phyloP scores from a whole-genome alignment of 2,113 vertebrate genomes.

The Capreolus pygargus region DNA sequence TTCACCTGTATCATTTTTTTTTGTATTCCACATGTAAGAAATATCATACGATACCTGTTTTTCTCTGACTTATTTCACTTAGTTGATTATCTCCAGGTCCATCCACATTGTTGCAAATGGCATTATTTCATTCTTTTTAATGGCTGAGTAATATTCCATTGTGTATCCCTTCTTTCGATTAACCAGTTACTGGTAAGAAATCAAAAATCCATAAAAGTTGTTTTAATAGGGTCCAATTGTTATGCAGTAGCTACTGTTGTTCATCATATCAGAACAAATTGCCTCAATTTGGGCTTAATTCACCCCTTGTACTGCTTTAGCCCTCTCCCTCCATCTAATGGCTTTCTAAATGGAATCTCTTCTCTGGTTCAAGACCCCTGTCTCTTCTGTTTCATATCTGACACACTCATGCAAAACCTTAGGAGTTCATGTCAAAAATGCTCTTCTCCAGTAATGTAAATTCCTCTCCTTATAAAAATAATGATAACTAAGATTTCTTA shows the following conservation, averaged over 20 bases:
- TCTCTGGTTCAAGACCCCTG: neutral
- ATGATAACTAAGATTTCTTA: neutral
- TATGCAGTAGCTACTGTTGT: neutral
- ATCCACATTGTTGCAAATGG: neutral
- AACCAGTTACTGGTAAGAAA: neutral
- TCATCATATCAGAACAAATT: neutral
- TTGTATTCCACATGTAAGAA: neutral
- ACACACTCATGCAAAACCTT: neutral
- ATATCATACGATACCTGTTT: neutral
- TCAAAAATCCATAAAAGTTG: neutral
- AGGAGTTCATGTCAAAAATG: neutral
- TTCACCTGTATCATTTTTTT: neutral
- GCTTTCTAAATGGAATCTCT: neutral
- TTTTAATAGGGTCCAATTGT: neutral
- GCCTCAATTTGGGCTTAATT: neutral
- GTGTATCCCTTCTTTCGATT: neutral
- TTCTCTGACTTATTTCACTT: neutral
- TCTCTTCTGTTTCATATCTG: neutral
- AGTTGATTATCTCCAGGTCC: neutral
- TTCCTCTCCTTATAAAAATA: neutral
- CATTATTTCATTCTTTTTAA: neutral
- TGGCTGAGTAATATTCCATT: neutral
- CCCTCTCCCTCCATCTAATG: neutral
- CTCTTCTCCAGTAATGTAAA: neutral
- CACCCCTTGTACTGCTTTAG: neutral